Evolutionary conservation across 2,888 invertebrate genomes (phyloP).

Genomic region (Flexamia atlantica): DNA sequence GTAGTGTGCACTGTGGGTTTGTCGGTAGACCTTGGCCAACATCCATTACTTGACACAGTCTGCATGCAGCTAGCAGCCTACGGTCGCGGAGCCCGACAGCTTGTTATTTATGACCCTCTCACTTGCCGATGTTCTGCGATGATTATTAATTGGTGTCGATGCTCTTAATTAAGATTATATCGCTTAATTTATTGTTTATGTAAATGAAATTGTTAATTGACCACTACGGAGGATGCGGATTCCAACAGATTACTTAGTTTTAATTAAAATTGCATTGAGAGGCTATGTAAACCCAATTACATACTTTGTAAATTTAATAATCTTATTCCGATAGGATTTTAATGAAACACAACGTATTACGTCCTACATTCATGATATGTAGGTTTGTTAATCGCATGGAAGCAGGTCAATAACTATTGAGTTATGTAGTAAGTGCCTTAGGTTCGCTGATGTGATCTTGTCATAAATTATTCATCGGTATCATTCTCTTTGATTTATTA

Average conservation of each 20-base stretch:
- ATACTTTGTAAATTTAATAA: background rate
- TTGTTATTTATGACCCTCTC: constrained; percentile 15
- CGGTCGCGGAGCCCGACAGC: background rate
- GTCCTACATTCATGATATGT: too few species aligned
- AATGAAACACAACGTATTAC: too few species aligned
- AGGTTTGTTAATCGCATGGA: too few species aligned
- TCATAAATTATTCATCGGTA: too few species aligned
- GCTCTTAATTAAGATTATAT: constrained; percentile 48
- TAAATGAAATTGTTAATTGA: constrained; percentile 42
- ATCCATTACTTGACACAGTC: background rate
- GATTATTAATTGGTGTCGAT: constrained; percentile 43
- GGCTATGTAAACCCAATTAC: background rate
- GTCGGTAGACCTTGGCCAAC: background rate
- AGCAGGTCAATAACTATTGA: too few species aligned
- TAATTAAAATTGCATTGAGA: background rate
- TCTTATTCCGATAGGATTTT: background rate
- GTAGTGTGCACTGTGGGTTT: too few species aligned
- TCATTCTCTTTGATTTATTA: too few species aligned
- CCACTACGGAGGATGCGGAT: constrained; percentile 7
- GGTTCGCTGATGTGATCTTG: too few species aligned
- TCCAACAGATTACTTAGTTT: constrained; percentile 9
- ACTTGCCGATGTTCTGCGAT: constrained; percentile 31
- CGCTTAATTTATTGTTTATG: constrained; percentile 35
- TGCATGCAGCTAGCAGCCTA: background rate
- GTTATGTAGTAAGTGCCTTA: too few species aligned